Percentiles rank a stretch among this genome's conserved stretches.
Conservation (phyloP, 1,140 invertebrate genomes). For the Drosophila gunungcola region DNA sequence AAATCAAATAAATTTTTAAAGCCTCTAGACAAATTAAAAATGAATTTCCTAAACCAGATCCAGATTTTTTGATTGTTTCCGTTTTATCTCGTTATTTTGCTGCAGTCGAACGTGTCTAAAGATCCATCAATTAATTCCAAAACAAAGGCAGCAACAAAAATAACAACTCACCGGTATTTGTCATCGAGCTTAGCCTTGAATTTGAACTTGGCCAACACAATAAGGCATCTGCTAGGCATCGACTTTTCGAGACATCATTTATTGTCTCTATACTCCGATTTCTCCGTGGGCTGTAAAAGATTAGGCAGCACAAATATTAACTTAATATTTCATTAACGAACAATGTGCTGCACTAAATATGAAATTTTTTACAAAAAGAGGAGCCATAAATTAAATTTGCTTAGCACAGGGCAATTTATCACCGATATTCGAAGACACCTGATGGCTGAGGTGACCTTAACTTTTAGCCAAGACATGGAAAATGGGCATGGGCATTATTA, state of each 20-base stretch:
- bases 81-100: constrained; percentile 23
- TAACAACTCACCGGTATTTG: constrained; percentile 38
- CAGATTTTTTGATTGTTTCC: constrained; percentile 42
- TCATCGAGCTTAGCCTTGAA: constrained; percentile 74
- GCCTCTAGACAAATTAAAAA: constrained; percentile 26
- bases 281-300: constrained; percentile 59
- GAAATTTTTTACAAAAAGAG: constrained; percentile 20
- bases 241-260: constrained; percentile 46
- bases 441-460: constrained; percentile 40
- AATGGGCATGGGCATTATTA: constrained; percentile 17
- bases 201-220: constrained; percentile 77
- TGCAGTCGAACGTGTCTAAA: constrained; percentile 34
- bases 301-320: constrained; percentile 38
- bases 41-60: constrained; percentile 47
- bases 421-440: constrained; percentile 35
- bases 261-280: constrained; percentile 22
- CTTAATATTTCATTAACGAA: constrained; percentile 44
- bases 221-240: constrained; percentile 47
- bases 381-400: constrained; percentile 54
- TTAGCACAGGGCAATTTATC: constrained; percentile 54
- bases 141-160: constrained; percentile 38
- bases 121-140: constrained; percentile 41
- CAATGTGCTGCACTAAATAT: constrained; percentile 49
- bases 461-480: constrained; percentile 14
- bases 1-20: constrained; percentile 33